Conservation (phyloP, 2,888 invertebrate species). For the Melieria crassipennis region DNA sequence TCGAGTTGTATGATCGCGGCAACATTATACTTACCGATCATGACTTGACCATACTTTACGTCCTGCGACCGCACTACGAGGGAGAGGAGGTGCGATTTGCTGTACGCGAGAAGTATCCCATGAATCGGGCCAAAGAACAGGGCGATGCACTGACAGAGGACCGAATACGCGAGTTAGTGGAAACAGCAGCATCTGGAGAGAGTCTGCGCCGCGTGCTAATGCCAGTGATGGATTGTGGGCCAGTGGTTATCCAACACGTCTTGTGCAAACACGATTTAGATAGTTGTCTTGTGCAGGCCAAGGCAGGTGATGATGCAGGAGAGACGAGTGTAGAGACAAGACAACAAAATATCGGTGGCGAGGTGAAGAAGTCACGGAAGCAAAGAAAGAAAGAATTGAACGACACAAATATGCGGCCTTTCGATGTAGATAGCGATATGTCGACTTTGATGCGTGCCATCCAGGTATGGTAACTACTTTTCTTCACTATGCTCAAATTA, state of each 20-base stretch:
- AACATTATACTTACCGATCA: constrained; percentile 95
- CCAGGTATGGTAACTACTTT: constrained; percentile 63
- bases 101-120: constrained; percentile 91
- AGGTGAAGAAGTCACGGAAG: constrained; percentile 46
- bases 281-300: constrained; percentile 67
- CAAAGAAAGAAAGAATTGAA: constrained; percentile 47
- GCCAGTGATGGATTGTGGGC: constrained; percentile 88
- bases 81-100: constrained; percentile 90
- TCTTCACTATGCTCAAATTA: constrained; percentile 71
- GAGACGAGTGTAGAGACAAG: constrained; percentile 32
- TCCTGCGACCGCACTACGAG: constrained; percentile 91
- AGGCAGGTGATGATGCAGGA: constrained; percentile 20
- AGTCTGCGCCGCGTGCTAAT: constrained; percentile 83
- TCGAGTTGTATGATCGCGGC: constrained; percentile 95
- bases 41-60: constrained; percentile 88
- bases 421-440: constrained; percentile 72
- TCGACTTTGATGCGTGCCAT: constrained; percentile 74
- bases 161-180: constrained; percentile 70
- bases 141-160: constrained; percentile 67
- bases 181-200: constrained; percentile 76
- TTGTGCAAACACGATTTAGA: constrained; percentile 77
- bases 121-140: constrained; percentile 76
- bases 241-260: constrained; percentile 92
- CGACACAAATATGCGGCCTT: constrained; percentile 56
- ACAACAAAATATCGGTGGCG: constrained; percentile 30